Conservation (phyloP, 2,888 invertebrate genomes). For the Laspeyria flexula region DNA sequence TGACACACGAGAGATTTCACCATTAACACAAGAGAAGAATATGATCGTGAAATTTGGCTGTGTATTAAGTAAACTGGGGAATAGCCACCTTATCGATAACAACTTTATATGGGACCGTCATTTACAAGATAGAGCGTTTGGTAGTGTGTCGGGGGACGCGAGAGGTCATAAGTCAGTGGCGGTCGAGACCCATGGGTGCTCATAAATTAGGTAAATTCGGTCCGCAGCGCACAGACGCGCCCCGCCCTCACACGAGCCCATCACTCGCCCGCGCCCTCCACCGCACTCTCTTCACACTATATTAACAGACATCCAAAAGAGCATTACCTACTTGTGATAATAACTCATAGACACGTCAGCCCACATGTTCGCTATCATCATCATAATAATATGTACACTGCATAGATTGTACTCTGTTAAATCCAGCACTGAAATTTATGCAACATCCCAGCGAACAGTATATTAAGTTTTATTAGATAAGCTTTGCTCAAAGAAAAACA, state of each 20-base stretch:
- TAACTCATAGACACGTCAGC: no score
- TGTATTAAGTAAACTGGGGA: no score
- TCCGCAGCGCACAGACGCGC: background rate
- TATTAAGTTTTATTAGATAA: background rate
- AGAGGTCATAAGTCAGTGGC: slow-evolving; percentile 4
- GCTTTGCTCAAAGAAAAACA: background rate
- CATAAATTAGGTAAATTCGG: background rate
- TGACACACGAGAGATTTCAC: background rate
- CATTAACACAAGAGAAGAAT: no score
- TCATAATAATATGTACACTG: no score
- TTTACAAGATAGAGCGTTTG: background rate
- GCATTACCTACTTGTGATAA: background rate
- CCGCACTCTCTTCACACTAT: background rate
- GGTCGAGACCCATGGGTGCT: background rate
- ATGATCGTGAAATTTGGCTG: no score
- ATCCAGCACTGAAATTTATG: no score
- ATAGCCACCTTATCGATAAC: background rate
- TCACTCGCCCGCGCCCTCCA: background rate
- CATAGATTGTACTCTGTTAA: no score
- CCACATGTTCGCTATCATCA: no score
- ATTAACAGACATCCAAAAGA: background rate
- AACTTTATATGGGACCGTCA: background rate
- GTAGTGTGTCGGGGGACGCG: background rate
- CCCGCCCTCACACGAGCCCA: background rate
- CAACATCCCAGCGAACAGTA: background rate